These are phyloP conservation scores for Gymnothorax reevesii DNA, from an alignment of 2,797 vertebrate species.

Conservation along the genomic window DNA sequence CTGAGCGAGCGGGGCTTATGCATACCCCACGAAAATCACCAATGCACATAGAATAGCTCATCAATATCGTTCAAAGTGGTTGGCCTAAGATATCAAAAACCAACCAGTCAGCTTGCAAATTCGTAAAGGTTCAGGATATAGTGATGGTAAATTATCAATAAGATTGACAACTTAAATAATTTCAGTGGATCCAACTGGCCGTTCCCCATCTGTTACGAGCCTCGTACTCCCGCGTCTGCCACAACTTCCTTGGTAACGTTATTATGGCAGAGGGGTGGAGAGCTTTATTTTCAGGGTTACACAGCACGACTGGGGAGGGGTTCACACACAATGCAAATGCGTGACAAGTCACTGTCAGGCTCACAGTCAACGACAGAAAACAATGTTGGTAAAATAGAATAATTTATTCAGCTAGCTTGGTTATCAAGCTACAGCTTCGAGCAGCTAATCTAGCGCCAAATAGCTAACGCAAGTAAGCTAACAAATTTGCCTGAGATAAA, in stretches of 20 bases:
- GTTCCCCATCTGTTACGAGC: no score
- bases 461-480: neutral
- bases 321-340: neutral
- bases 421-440: no score
- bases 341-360: conserved; percentile 21
- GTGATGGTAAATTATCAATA: no score
- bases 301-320: conserved; percentile 26
- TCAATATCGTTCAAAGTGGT: neutral
- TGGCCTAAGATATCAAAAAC: neutral
- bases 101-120: no score
- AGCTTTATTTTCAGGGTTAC: conserved; percentile 19
- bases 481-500: neutral
- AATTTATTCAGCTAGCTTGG: neutral
- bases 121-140: no score
- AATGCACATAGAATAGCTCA: neutral
- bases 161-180: no score
- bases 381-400: neutral
- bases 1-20: neutral
- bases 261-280: conserved; percentile 25
- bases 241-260: conserved; percentile 9
- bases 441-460: no score
- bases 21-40: neutral
- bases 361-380: conserved; percentile 24
- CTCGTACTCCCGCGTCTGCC: neutral
- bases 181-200: no score